Evolutionary conservation across 1,140 invertebrate genomes (phyloP).

Genomic region (Brachionus plicatilis): DNA sequence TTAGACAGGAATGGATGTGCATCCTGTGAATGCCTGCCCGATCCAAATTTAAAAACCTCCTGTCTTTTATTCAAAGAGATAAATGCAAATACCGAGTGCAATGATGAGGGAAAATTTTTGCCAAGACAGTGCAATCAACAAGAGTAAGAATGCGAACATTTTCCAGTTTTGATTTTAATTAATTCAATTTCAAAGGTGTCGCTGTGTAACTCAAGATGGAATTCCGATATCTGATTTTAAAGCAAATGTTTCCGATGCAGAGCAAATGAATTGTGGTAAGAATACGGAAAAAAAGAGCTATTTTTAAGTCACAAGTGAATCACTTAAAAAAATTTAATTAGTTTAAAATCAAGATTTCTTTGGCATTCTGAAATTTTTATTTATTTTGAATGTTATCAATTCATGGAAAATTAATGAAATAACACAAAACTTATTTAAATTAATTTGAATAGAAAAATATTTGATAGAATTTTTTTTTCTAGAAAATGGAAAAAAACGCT

Average conservation of each 20-base stretch:
- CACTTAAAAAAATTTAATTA: no score
- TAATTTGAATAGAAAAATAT: no score
- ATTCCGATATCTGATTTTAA: slow-evolving; percentile 26
- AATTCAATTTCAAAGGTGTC: background rate
- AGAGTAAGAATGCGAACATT: background rate
- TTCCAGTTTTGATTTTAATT: background rate
- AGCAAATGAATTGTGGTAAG: slow-evolving; percentile 39
- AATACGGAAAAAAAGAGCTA: no score
- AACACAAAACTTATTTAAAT: no score
- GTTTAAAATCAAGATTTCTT: no score
- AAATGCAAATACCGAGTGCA: background rate
- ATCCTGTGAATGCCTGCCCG: slow-evolving; percentile 23
- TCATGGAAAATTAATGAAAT: no score
- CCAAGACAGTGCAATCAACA: slow-evolving; percentile 9
- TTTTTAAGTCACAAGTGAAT: no score
- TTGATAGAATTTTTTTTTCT: no score
- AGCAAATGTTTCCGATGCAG: background rate
- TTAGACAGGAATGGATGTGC: slow-evolving; percentile 22
- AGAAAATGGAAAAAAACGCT: no score
- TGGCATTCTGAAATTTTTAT: no score
- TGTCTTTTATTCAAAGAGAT: background rate
- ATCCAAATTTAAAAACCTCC: background rate
- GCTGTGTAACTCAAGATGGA: slow-evolving; percentile 6
- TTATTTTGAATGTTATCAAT: no score
- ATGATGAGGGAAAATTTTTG: background rate